phyloP scores from a whole-genome alignment of 2,797 vertebrate genomes.

The Borostomias antarcticus region DNA sequence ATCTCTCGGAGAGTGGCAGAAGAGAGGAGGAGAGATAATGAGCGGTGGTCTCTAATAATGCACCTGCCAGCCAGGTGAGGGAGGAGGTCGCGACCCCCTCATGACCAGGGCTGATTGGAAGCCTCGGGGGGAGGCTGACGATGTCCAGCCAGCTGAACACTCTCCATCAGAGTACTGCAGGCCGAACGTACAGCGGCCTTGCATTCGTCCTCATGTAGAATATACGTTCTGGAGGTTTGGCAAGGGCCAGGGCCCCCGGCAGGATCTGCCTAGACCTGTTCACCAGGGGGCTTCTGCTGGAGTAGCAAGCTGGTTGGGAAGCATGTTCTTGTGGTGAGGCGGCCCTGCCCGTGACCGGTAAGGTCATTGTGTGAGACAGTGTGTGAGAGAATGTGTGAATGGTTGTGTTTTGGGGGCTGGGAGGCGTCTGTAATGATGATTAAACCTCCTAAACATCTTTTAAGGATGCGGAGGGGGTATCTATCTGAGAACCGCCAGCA shows the following conservation, averaged over 20 bases:
- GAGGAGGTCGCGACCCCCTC: background rate
- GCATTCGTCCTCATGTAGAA: too few species aligned
- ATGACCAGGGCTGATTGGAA: background rate
- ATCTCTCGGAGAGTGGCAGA: background rate
- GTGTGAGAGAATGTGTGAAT: background rate
- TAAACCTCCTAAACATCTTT: background rate
- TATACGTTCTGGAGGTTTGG: too few species aligned
- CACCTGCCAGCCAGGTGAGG: background rate
- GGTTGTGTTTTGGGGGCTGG: background rate
- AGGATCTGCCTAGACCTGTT: too few species aligned
- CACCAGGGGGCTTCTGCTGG: too few species aligned
- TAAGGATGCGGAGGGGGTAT: background rate
- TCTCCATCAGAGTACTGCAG: too few species aligned
- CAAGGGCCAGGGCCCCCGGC: too few species aligned
- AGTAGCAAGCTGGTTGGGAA: too few species aligned
- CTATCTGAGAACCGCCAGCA: background rate
- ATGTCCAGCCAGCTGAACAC: background rate
- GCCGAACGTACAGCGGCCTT: too few species aligned
- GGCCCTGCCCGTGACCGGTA: too few species aligned
- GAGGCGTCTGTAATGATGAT: conserved; percentile 3
- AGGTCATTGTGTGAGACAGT: too few species aligned
- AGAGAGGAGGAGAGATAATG: background rate
- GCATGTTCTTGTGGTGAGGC: too few species aligned
- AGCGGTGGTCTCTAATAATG: background rate
- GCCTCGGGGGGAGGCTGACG: background rate